Base-by-base conservation (phyloP, 2,888 invertebrate genomes). In the Cheilosia variabilis region DNA sequence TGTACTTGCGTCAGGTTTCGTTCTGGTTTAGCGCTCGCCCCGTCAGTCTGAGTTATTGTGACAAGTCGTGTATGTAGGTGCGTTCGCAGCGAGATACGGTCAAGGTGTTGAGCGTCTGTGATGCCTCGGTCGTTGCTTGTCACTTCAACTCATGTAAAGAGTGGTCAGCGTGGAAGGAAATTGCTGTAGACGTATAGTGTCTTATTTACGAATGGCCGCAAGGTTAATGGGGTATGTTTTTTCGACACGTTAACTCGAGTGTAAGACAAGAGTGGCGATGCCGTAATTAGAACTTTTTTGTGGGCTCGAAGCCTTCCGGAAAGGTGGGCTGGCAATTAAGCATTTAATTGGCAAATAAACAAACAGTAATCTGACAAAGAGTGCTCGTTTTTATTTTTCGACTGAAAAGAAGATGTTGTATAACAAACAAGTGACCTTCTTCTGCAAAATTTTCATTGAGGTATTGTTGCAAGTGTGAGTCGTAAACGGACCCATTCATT, bases 141-240 rank as follows among this genome's bases (percentile, higher is more conserved):
- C 83, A 78, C 83, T 83, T 73, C 41, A 62, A 69, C 55, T 73
- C 63, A 69, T 78, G 78, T 78, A 50, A 68, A 63, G 65, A 60
- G 58, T 71, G 69, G 52, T 53, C 79, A 69, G 72, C 52, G 31
- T 66, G 41, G 52, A 71, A 58, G 72, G 62, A 66, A 62, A 69
- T 63, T 22, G 47, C 45, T 57, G 19, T 53, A 10, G 82, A 82
- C 24, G 65, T 77, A 13, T 9, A 37, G 2, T 37, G 43, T 66
- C 65, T 72, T 73, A 75, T 75, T 84, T 69, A 84, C 73, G 83
- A 75, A 69, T 83, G 52, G 41, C 52, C 27, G 79, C 83, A 79
- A 84, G 83, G 83, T 84, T 84, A 84, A 63, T 72, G 69, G 52
- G 41, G 69, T 19, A 9, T 1, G 9, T 47, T 72, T 66, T 82